Base-by-base conservation (phyloP, 2,888 invertebrate species). In the Crocallis elinguaria region DNA sequence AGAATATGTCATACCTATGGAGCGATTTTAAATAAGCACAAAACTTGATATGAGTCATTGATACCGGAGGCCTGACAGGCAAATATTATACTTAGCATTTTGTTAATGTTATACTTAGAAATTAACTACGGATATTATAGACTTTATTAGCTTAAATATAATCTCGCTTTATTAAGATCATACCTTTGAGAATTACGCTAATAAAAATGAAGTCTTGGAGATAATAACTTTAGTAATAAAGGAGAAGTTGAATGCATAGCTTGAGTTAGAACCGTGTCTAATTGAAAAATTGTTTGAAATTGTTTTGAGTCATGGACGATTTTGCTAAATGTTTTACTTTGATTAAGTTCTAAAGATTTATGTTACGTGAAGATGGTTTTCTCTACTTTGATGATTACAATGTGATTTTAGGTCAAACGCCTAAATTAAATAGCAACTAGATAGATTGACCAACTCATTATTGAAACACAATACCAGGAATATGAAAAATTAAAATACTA, bases 161-260 rank as follows among this genome's bases (percentile, higher is more conserved):
- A 39, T 39, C 7, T 55, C 32, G 25, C 27, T 57, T 55, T 50
- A 54, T 45, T 57, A 55, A 55, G 46, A 59, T 65, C 38, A 42
- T 12, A 51, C 49, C 43, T 35, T 36, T 50, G 49, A 54, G 55
- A 61, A 35, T 54, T 50, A 55, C 60, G 52, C 39, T 39, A 48
- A 25, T 16, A 33, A 48, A 48, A 37, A 12, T 23, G 32, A 39
- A 39, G 11, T 48, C 48, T 48, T 39, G 1, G 17, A 30, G 23
- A 48, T 32, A 39, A 33, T 48, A 39, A 48, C 38, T 48, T 48
- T 23, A 3, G 39, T 33, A 39, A 48, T 48, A 39, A 48, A 39
- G 33, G 12, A 8, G 12, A 39, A 25, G 32, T 48, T 39, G 13
- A 39, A 39, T 33, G 17, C 33, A 39, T 12, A 19, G 3, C 12